A percentile compares a stretch with the other conserved stretches of the same genome.
Conservation (phyloP, 2,888 invertebrate genomes). For the Dysmachus trigonus region DNA sequence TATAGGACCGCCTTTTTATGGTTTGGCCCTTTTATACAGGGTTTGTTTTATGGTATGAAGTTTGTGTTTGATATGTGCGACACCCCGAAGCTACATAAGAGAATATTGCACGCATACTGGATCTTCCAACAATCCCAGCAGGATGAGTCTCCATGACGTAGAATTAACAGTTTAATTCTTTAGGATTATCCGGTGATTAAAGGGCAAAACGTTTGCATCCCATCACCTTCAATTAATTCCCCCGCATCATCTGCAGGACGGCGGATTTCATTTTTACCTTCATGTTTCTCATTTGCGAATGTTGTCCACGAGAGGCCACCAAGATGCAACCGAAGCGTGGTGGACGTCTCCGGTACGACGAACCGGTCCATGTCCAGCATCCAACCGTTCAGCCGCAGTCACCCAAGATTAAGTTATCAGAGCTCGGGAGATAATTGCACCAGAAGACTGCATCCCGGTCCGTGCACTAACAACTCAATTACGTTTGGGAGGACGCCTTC, state of each 20-base stretch:
- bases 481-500: not conserved
- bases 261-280: not conserved
- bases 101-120: not conserved
- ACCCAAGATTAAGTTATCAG: conserved; percentile 37
- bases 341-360: not conserved
- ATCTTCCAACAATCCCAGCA: not conserved
- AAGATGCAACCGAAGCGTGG: not conserved
- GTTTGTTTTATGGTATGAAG: not conserved
- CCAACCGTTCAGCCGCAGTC: conserved; percentile 2
- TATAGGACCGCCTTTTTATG: not conserved
- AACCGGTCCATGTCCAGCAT: not conserved
- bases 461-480: conserved; percentile 36
- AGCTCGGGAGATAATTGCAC: conserved; percentile 15
- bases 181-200: not conserved
- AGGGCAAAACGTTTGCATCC: not conserved
- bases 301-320: not conserved
- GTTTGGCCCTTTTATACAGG: not conserved
- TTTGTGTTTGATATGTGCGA: not conserved
- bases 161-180: not conserved
- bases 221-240: not conserved
- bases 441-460: not conserved
- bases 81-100: not conserved
- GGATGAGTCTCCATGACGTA: not conserved
- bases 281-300: not conserved
- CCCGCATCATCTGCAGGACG: not conserved